A percentile compares a stretch with the other conserved stretches of the same genome.
Evolutionary conservation across 2,797 vertebrate genomes (phyloP).

Genomic region (Hyperoplus immaculatus): DNA sequence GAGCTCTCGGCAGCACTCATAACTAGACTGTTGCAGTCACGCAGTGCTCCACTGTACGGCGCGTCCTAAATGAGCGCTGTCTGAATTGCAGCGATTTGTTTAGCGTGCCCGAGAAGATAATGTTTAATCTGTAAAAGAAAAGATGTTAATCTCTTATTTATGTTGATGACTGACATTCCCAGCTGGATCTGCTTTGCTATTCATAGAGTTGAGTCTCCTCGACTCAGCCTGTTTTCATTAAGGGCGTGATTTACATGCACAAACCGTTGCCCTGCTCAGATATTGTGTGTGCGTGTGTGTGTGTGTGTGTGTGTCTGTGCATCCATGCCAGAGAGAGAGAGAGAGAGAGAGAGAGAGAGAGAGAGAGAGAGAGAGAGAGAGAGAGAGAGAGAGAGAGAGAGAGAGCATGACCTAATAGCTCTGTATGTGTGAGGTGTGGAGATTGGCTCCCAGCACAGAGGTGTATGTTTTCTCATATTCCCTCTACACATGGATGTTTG

Average conservation of each 20-base stretch:
- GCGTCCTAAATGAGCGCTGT: constrained; percentile 37
- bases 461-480: constrained; percentile 17
- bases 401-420: constrained; percentile 20
- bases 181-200: constrained; percentile 79
- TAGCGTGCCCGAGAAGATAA: constrained; percentile 53
- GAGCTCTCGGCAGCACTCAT: constrained; percentile 37
- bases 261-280: constrained; percentile 28
- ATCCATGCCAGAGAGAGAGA: not conserved
- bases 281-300: constrained; percentile 6
- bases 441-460: constrained; percentile 5
- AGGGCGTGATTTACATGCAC: constrained; percentile 65
- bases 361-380: not conserved
- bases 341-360: not conserved
- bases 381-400: not conserved
- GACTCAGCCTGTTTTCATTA: constrained; percentile 50
- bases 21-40: constrained; percentile 27
- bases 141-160: constrained; percentile 78
- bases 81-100: constrained; percentile 58
- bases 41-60: constrained; percentile 13
- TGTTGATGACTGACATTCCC: constrained; percentile 69
- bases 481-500: not conserved
- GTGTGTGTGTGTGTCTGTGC: constrained; percentile 18
- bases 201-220: constrained; percentile 65
- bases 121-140: constrained; percentile 77
- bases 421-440: constrained; percentile 28